Percentiles rank a stretch among this genome's conserved stretches.
Evolutionary conservation across 1,140 invertebrate species (phyloP).

Genomic region (Cherax quadricarinatus): DNA sequence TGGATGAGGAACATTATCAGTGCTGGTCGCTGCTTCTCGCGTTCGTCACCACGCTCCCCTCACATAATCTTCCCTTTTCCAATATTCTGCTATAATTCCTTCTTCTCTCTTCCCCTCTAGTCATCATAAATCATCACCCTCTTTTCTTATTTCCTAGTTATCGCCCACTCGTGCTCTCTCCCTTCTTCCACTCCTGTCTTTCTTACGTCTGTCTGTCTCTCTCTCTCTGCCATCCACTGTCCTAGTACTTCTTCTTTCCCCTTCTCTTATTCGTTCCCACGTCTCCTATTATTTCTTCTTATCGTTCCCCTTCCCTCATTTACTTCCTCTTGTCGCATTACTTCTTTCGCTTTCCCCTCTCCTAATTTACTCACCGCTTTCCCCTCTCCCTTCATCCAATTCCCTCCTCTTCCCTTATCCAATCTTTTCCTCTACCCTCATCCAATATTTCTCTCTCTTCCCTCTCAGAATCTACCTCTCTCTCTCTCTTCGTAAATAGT

Average conservation of each 20-base stretch:
- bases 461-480: not conserved
- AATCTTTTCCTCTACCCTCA: not conserved
- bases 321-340: constrained; percentile 18
- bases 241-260: constrained; percentile 19
- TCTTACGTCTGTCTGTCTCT: constrained; percentile 1
- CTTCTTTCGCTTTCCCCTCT: constrained; percentile 25
- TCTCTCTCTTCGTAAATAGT: not conserved
- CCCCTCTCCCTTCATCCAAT: not conserved
- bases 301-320: constrained; percentile 35
- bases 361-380: constrained; percentile 2
- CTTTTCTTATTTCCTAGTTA: constrained; percentile 28
- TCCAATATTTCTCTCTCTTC: not conserved
- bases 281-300: constrained; percentile 38
- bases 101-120: constrained; percentile 23
- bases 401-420: not conserved
- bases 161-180: constrained; percentile 15
- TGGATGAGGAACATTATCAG: not conserved
- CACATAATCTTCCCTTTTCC: constrained; percentile 39
- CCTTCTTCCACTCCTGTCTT: not conserved
- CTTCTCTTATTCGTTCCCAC: constrained; percentile 19
- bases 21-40: not conserved
- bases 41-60: constrained; percentile 1
- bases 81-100: constrained; percentile 50
- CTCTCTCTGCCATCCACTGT: constrained; percentile 3
- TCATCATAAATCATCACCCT: constrained; percentile 41